These are phyloP conservation scores for Acipenser transmontanus DNA, from an alignment of 2,797 vertebrate species.

Conservation along the genomic window DNA sequence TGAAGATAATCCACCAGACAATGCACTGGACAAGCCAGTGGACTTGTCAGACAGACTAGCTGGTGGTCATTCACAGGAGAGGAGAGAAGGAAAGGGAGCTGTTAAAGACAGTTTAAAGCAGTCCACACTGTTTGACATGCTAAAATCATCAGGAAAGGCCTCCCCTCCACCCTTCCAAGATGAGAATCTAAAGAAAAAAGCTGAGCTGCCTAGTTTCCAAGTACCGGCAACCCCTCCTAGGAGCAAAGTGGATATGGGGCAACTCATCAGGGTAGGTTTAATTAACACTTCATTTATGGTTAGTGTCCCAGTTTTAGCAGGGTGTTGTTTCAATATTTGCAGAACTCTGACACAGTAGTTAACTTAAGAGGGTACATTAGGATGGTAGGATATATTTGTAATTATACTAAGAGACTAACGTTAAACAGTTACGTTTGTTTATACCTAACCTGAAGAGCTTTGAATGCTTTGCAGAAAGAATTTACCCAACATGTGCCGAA, in stretches of 20 bases:
- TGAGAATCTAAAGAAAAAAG: slow-evolving; percentile 27
- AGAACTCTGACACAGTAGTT: too few relatives aligned
- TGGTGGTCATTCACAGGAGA: slow-evolving; percentile 42
- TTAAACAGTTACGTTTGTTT: too few relatives aligned
- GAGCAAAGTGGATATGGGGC: slow-evolving; percentile 3
- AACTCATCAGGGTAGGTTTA: slow-evolving; percentile 14
- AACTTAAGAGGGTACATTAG: too few relatives aligned
- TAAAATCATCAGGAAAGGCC: slow-evolving; percentile 42
- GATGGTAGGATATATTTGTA: too few relatives aligned
- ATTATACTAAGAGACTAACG: too few relatives aligned
- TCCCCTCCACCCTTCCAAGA: slow-evolving; percentile 32
- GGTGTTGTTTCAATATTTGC: too few relatives aligned
- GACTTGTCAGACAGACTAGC: slow-evolving; percentile 67
- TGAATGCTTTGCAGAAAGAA: too few relatives aligned
- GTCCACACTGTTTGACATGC: slow-evolving; percentile 42
- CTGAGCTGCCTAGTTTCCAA: slow-evolving; percentile 1
- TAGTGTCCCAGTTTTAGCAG: too few relatives aligned
- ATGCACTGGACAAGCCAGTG: slow-evolving; percentile 50
- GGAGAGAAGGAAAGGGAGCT: slow-evolving; percentile 38
- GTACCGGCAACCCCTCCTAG: slow-evolving; percentile 7
- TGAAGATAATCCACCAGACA: slow-evolving; percentile 42
- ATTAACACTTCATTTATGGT: too few relatives aligned
- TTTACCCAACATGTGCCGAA: too few relatives aligned
- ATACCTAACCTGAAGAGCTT: too few relatives aligned
- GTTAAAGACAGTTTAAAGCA: slow-evolving; percentile 50